Conservation (phyloP, 1,140 invertebrate genomes). For the Brachionus sp. region DNA sequence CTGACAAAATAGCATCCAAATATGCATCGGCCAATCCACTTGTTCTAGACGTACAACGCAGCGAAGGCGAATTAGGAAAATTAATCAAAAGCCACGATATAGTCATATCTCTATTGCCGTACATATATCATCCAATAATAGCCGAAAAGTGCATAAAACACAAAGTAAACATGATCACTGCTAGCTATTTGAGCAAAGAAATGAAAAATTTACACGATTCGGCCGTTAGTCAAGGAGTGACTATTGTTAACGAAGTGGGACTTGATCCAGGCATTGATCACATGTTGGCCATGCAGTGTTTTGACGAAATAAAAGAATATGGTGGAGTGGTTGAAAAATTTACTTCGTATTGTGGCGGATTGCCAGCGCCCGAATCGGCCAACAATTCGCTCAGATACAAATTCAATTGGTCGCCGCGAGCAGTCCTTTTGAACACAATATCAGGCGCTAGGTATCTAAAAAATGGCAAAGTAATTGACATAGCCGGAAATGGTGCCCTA, state of each 20-base stretch:
- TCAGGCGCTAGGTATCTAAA: constrained; percentile 80
- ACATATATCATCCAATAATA: constrained; percentile 74
- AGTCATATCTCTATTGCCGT: constrained; percentile 82
- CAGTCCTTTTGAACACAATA: constrained; percentile 82
- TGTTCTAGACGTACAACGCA: constrained; percentile 73
- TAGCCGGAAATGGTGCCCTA: neutral
- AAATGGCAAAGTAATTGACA: constrained; percentile 69
- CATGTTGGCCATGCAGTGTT: constrained; percentile 90
- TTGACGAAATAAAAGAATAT: constrained; percentile 77
- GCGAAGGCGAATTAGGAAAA: constrained; percentile 69
- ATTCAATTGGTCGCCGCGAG: constrained; percentile 87
- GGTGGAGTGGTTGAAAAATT: constrained; percentile 66
- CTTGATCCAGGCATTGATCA: constrained; percentile 97
- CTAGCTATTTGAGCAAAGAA: constrained; percentile 82
- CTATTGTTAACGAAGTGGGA: constrained; percentile 89
- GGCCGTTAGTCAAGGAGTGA: constrained; percentile 79
- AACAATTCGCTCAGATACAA: constrained; percentile 87
- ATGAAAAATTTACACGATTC: constrained; percentile 74
- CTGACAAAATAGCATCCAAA: constrained; percentile 51
- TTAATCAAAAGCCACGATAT: constrained; percentile 73
- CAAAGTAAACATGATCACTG: constrained; percentile 87
- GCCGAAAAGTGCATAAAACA: constrained; percentile 81
- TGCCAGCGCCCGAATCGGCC: constrained; percentile 90
- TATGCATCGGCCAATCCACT: constrained; percentile 75
- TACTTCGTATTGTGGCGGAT: constrained; percentile 89